Percentiles rank a stretch among this genome's conserved stretches.
Evolutionary conservation across 2,113 vertebrate genomes (phyloP).

Genomic region (Callocephalon fimbriatum): DNA sequence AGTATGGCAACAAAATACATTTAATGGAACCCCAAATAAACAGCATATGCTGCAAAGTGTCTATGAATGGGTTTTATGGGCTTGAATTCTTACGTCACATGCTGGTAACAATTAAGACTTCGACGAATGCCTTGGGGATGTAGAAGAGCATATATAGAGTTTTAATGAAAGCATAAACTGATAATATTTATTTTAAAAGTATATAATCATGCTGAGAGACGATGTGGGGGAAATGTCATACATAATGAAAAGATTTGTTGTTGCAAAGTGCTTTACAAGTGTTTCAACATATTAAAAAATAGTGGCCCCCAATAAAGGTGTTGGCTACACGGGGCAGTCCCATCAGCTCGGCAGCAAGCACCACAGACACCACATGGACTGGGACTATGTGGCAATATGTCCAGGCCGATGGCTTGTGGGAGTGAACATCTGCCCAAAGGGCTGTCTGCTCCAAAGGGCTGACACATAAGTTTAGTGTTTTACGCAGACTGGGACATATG

Average conservation of each 20-base stretch:
- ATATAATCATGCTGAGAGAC: slow-evolving; percentile 13
- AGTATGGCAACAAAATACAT: slow-evolving; percentile 72
- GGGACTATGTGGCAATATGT: not conserved
- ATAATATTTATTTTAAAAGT: slow-evolving; percentile 17
- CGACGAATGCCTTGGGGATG: slow-evolving; percentile 43
- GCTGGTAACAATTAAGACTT: slow-evolving; percentile 55
- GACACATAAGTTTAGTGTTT: not conserved
- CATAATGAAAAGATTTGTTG: slow-evolving; percentile 24
- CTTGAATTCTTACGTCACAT: slow-evolving; percentile 61
- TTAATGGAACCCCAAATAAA: slow-evolving; percentile 74
- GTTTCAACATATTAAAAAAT: not conserved
- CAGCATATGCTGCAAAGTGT: slow-evolving; percentile 65
- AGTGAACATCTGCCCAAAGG: not conserved
- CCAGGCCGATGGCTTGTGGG: not conserved
- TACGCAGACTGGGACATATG: rapidly evolving
- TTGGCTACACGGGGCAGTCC: not conserved
- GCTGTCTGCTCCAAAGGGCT: not conserved
- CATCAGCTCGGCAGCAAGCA: not conserved
- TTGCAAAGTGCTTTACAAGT: slow-evolving; percentile 31
- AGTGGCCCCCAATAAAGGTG: not conserved
- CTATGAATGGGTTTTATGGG: slow-evolving; percentile 65
- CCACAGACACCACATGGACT: not conserved
- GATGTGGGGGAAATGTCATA: not conserved
- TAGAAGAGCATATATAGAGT: not conserved
- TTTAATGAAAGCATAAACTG: slow-evolving; percentile 22